Evolutionary conservation across 2,888 invertebrate species (phyloP), one percentile per base, ranked within the genome.

Genomic region (Cosmopolites sordidus): DNA sequence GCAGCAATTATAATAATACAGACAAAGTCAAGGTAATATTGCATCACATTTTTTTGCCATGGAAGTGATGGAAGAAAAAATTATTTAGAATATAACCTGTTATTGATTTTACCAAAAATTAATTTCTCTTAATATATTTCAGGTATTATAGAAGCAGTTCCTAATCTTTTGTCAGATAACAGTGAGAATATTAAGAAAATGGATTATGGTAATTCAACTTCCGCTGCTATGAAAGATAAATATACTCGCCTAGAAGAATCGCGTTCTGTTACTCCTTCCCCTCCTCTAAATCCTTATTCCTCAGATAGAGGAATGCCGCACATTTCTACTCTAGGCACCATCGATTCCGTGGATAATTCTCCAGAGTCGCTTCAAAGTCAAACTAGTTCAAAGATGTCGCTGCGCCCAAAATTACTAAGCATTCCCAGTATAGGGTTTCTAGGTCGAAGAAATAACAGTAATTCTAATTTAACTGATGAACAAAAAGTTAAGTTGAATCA

Each of bases 181-280:
- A 52, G 54, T 11, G 52, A 48, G n/a, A 43, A 48, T 4, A 37
- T 38, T 8, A 46, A 48, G 6, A 41, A 37, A 22, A 41, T 51
- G 1, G 30, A 43, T 6, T 18, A 44, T 22, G 30, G 22, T 11
- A 9, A 33, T 5, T 22, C 47, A 0, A 51, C 50, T 29, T 9
- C 48, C 1, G 11, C 27, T 9, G 16, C 55, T 6, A n/a, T 43
- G 11, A 48, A 51, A 51, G 78, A 77, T 62, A 79, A 84, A 72
- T 83, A 89, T 70, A 79, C 83, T 39, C 79, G 89, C 37, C 76
- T 90, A 56, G 80, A 86, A 22, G 89, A 90, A 72, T 87, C 89
- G 2, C 80, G 88, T 48, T 88, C 88, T 22, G 83, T 87, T 30
- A 78, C 78, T 1, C 80, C 79, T 6, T 87, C 87, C n/a, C 85